Evolutionary conservation across 2,113 vertebrate genomes (phyloP).

Genomic region (Menidia beryllina): DNA sequence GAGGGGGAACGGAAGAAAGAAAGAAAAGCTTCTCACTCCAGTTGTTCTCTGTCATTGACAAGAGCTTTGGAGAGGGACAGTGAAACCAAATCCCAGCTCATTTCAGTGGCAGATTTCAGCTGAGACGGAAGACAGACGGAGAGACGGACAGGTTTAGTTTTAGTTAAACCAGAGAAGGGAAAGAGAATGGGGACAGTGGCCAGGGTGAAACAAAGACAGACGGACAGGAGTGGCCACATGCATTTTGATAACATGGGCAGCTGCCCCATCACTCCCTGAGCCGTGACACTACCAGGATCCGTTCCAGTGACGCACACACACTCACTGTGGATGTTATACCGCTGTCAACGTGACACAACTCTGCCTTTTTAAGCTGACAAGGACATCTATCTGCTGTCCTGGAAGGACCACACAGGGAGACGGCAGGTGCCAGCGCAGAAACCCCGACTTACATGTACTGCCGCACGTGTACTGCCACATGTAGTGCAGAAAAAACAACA

Average conservation of each 20-base stretch:
- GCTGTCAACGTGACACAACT: constrained; percentile 42
- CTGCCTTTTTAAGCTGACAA: constrained; percentile 56
- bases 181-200: background rate
- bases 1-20: background rate
- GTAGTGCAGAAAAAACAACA: background rate
- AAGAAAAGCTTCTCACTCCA: constrained; percentile 31
- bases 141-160: constrained; percentile 3
- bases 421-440: constrained; percentile 10
- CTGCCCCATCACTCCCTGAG: constrained; percentile 30
- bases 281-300: constrained; percentile 45
- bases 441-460: constrained; percentile 16
- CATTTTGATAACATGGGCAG: constrained; percentile 52
- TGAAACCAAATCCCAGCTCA: constrained; percentile 21
- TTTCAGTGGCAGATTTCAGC: constrained; percentile 40
- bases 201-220: constrained; percentile 8
- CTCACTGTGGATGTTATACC: constrained; percentile 4
- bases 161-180: background rate
- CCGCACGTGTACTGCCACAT: background rate
- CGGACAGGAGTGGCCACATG: constrained; percentile 25
- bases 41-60: constrained; percentile 29
- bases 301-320: constrained; percentile 11
- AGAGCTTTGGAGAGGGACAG: constrained; percentile 23
- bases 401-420: constrained; percentile 29
- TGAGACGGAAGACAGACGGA: constrained; percentile 16
- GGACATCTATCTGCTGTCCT: constrained; percentile 57